Percentiles rank a stretch among this genome's conserved stretches.
phyloP scores from a whole-genome alignment of 2,797 vertebrate species.

The Anas bernieri region DNA sequence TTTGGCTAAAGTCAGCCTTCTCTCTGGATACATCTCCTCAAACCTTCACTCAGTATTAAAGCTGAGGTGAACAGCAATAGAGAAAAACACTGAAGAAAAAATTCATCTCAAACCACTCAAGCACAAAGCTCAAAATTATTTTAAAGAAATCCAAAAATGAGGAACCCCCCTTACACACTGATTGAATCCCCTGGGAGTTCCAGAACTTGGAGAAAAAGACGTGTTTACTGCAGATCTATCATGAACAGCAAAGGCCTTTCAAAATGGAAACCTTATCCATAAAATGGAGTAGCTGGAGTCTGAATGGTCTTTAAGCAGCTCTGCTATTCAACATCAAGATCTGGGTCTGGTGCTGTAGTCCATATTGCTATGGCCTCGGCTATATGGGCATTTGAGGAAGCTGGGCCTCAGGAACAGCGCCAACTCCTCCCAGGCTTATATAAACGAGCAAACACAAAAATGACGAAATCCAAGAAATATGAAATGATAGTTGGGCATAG shows the following conservation, averaged over 20 bases:
- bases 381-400: background rate
- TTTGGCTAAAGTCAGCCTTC: background rate
- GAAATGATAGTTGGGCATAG: background rate
- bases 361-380: background rate
- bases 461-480: background rate
- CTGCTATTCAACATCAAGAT: background rate
- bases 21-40: background rate
- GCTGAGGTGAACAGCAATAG: background rate
- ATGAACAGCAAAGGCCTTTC: background rate
- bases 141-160: background rate
- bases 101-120: background rate
- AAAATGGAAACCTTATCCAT: background rate
- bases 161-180: background rate
- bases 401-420: background rate
- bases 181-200: background rate
- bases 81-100: background rate
- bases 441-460: background rate
- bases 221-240: background rate
- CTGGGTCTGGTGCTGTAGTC: background rate
- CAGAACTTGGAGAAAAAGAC: too few relatives aligned
- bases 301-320: background rate
- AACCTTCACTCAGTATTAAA: background rate
- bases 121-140: background rate
- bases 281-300: background rate
- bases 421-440: background rate